These are phyloP conservation scores for Rhagium mordax DNA, from an alignment of 2,888 invertebrate genomes.

Conservation along the genomic window DNA sequence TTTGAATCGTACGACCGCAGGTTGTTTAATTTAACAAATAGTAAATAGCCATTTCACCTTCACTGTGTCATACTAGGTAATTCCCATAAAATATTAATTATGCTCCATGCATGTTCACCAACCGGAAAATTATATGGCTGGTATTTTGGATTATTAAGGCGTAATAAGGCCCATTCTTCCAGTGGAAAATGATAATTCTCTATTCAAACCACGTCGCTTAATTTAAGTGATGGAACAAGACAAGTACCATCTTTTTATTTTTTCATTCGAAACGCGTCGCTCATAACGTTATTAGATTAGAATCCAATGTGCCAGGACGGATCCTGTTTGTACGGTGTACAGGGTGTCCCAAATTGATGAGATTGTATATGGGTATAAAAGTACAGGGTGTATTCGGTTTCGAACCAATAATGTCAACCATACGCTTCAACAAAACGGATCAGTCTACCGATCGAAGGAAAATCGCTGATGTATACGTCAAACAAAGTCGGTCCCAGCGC, in stretches of 20 bases:
- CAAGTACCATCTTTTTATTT: constrained; percentile 13
- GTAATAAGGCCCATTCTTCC: neutral
- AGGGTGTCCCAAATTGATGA: too few species aligned
- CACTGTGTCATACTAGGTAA: neutral
- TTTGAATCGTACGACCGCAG: neutral
- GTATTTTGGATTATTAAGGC: neutral
- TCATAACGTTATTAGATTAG: neutral
- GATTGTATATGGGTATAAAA: too few species aligned
- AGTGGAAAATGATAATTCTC: neutral
- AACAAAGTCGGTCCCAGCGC: too few species aligned
- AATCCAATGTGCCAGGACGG: neutral
- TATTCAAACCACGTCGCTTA: neutral
- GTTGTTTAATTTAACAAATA: neutral
- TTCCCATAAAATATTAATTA: neutral
- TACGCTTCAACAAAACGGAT: too few species aligned
- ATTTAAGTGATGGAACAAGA: neutral
- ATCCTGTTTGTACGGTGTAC: too few species aligned
- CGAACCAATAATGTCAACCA: too few species aligned
- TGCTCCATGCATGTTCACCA: neutral
- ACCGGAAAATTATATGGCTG: neutral
- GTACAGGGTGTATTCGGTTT: too few species aligned
- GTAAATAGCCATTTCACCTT: neutral
- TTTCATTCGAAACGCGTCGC: neutral
- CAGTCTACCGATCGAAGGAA: too few species aligned
- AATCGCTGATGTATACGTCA: too few species aligned